These are phyloP conservation scores for Megalops cyprinoides DNA, from an alignment of 2,797 vertebrate species.

Conservation along the genomic window DNA sequence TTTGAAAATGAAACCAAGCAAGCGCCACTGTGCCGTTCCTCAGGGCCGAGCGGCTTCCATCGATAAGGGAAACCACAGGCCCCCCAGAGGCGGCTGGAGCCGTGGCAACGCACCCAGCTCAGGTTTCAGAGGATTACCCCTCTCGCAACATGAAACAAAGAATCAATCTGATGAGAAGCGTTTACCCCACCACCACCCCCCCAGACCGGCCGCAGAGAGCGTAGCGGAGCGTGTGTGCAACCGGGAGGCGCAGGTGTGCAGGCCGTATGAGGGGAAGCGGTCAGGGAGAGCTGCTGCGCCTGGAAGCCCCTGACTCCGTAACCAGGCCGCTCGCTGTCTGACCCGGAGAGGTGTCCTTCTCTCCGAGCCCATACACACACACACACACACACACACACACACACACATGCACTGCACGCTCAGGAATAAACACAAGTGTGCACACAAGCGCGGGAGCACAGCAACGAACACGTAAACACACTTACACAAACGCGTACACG, in stretches of 20 bases:
- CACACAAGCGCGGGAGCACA: not conserved
- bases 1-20: no score
- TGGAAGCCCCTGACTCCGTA: not conserved
- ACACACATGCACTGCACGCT: not conserved
- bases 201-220: no score
- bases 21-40: no score
- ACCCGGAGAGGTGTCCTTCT: not conserved
- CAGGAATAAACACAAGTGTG: not conserved
- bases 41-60: not conserved
- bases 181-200: no score
- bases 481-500: not conserved
- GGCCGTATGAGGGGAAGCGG: not conserved
- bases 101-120: not conserved
- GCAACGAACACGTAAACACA: not conserved
- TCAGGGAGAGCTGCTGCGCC: not conserved
- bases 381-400: not conserved
- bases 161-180: not conserved
- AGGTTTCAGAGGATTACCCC: not conserved
- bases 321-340: not conserved
- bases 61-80: not conserved
- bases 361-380: not conserved
- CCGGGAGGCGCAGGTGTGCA: not conserved
- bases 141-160: not conserved
- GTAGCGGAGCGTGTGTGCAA: not conserved
- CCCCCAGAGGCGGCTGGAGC: not conserved